Base-by-base conservation (phyloP, 1,140 invertebrate species). In the Plodia interpunctella region DNA sequence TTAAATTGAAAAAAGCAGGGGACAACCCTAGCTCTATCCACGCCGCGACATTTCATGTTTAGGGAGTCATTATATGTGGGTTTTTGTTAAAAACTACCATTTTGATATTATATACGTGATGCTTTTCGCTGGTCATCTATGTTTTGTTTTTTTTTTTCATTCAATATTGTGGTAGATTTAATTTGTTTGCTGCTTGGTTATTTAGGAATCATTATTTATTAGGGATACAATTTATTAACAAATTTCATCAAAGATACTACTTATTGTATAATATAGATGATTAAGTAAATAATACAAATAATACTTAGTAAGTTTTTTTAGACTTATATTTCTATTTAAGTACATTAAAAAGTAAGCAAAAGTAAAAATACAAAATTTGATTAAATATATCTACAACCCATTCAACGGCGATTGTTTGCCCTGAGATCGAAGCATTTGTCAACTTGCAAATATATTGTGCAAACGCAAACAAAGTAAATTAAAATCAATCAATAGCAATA, bases 1-100 rank as follows among this genome's bases (percentile, higher is more conserved):
- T 88, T 87, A 88, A 88, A 88, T 86, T 88, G 84, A 88, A 87
- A 88, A 82, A 86, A 68, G n/a, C 66, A 62, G 84, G 87, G 87
- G 79, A 82, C 80, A 83, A 79, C 84, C 87, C 83, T 80, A 83
- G 80, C 77, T 68, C 66, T 55, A 68, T 59, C 61, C 63, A 61
- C 68, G 65, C 59, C 71, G 74, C 84, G 83, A 86, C 86, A 82
- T 87, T 87, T 85, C 86, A 82, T 77, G 82, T 82, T 80, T 68
- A 67, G 77, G 76, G 78, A 75, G 74, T 79, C 71, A 77, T 83
- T 81, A 76, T 78, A 66, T 63, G 77, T 61, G 63, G 59, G 59
- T 65, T 75, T 76, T 74, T 63, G 50, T 49, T 49, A 57, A 57
- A 69, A 71, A 70, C n/a, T 15, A 1, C 38, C 38, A 44, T 44